Evolutionary conservation across 2,113 vertebrate genomes (phyloP), one percentile per base, ranked within the genome.

Genomic region (Genyomyrus donnyi): DNA sequence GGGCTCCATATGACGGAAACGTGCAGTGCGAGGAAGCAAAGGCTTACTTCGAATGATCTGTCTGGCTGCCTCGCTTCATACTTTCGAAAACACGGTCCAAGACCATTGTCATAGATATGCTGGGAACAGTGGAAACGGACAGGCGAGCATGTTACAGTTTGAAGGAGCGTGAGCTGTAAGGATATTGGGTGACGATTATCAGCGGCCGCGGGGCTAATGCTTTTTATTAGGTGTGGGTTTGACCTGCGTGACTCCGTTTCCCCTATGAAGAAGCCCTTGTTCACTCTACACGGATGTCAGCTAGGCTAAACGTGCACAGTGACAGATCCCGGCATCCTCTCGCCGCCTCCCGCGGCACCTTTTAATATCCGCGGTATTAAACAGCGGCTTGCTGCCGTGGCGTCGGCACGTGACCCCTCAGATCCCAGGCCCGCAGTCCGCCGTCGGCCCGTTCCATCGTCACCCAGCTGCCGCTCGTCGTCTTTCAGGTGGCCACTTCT

Each of bases 401-500:
- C 3, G 31, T 5, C 5, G 70, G 27, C 31, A 6, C 31, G 2
- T 5, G 13, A 15, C 2, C 31, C 70, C 31, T 74, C 70, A 35
- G 70, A 74, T 74, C 70, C 70, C 70, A 5, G 70, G 70, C 13
- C 70, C 4, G 31, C 70, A 15, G 27, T 35, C 27, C 70, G 70
- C 70, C 3, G 27, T 0, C 1, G 31, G 70, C 5, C 70, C 66
- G n/a, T 74, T 35, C 70, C 15, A 8, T n/a, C 80, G 6, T 84
- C 80, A 84, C 39, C 11, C 80, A 19, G 39, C 17, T 15, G 0
- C 35, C 13, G 31, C 95, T 95, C 90, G 92, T 93, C 94, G 95
- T 93, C 84, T 91, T 66, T 90, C 90, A 80, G 62, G 62, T 27
- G 62, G n/a, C n/a, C 90, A 42, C 84, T 94, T 93, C 92, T 77